Evolutionary conservation across 1,140 invertebrate species (phyloP), one percentile per base, ranked within the genome.

Genomic region (Papilio xuthus): DNA sequence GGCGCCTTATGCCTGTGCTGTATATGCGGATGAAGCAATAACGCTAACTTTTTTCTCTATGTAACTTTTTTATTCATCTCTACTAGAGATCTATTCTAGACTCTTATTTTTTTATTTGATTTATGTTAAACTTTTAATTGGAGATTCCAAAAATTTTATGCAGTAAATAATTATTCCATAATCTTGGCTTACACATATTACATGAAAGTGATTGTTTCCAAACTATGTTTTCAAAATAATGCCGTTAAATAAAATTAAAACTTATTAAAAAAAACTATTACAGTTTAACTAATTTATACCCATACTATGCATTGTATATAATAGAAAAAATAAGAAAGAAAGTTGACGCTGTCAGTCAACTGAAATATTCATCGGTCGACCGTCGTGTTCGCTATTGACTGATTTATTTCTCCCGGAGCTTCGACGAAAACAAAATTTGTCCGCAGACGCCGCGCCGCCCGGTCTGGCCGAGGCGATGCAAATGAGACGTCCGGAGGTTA

Each of bases 391-490:
- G 50, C 74, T 37, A 53, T 76, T 60, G 74, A 76, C 53, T 76
- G 53, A 76, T 76, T 60, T 63, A 76, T 76, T 76, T 76, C 32
- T 28, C 37, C 28, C 74, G 74, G 32, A 50, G 44, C 15, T 75
- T 37, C 53, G 74, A 37, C 74, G 74, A 76, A 76, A 76, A 76
- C 74, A 76, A 60, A 76, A 76, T 76, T 53, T 56, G 44, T 56
- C 53, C 74, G 28, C 23, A 37, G 74, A 76, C 53, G 74, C 53
- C 53, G 32, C 74, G 74, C 74, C 74, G 53, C 74, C 18, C 82
- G 72, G 78, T 77, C 82, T 77, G 80, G 82, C 81, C 83, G 86
- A 86, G 83, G 79, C 80, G 79, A 89, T 87, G 83, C 82, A 84
- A 88, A 87, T 88, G 76, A 78, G 44, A 77, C 56, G 77, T 28